Evolutionary conservation across 2,797 vertebrate genomes (phyloP), one percentile per base, ranked within the genome.

Genomic region (Gallirallus australis): DNA sequence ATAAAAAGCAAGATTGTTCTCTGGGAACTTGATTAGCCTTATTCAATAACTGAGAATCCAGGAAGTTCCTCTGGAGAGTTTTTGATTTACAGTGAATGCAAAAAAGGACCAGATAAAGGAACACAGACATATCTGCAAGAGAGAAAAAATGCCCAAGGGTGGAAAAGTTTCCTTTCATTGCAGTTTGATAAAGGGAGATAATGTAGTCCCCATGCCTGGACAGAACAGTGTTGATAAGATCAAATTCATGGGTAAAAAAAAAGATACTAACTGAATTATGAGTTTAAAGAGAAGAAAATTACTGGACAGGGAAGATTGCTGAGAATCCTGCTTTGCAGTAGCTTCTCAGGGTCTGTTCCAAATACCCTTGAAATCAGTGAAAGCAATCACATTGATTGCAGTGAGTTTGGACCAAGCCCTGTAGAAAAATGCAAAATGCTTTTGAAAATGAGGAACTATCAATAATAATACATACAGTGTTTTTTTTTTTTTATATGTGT

Each of bases 31-130:
- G 93, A 91, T 95, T 94, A 92, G 37, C 75, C 47, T 89, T 83
- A 65, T 89, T 96, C 68, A 89, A 95, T 92, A 94, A 93, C 53
- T 20, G 12, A 79, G 69, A 94, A 94, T 87, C 47, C 52, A 76
- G 93, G 83, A 94, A 92, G 57, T 83, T 94, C 65, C 65, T 95
- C 72, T 91, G 81, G 61, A 92, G 78, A 91, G 52, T 60, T 90
- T 94, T 93, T 91, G 81, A 90, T 94, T 94, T 95, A 85, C 63
- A 83, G 31, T 25, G n/a, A 94, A 90, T 93, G 27, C 47, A 94
- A 79, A 30, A 89, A 93, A 91, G 45, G 27, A 82, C 30, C 42
- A 82, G 81, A 90, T 95, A 92, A 96, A 84, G 82, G 76, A 93
- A 75, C 65, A 78, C 37, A 94, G 91, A 70, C 35, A 7, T 69